These are phyloP conservation scores for Branchinecta lindahli DNA, from an alignment of 1,140 invertebrate species.

Conservation along the genomic window DNA sequence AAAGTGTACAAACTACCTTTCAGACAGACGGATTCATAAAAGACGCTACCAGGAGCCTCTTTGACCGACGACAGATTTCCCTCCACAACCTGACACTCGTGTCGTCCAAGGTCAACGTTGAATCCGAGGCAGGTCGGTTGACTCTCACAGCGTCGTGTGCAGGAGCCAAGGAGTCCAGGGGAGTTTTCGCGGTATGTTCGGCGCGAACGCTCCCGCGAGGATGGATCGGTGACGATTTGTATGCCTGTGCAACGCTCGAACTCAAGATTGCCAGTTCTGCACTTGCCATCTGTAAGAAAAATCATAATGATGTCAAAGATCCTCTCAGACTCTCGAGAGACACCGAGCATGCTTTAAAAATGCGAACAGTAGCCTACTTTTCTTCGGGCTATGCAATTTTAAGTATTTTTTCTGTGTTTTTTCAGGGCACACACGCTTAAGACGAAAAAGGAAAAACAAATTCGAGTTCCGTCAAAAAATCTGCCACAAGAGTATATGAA, in stretches of 20 bases:
- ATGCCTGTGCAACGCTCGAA: slow-evolving; percentile 33
- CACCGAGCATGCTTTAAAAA: too few relatives aligned
- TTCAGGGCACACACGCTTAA: too few relatives aligned
- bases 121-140: slow-evolving; percentile 32
- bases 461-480: too few relatives aligned
- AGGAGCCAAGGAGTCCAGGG: slow-evolving; percentile 32
- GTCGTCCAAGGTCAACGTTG: slow-evolving; percentile 33
- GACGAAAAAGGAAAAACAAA: too few relatives aligned
- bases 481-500: too few relatives aligned
- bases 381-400: too few relatives aligned
- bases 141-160: slow-evolving; percentile 29
- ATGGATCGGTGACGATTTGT: slow-evolving; percentile 28
- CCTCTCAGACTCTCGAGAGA: too few relatives aligned
- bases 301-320: not conserved
- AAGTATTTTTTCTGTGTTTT: too few relatives aligned
- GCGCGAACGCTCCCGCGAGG: slow-evolving; percentile 26
- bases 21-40: slow-evolving; percentile 35
- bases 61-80: slow-evolving; percentile 25
- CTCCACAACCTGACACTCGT: slow-evolving; percentile 32
- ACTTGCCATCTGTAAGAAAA: slow-evolving; percentile 24
- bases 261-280: slow-evolving; percentile 28
- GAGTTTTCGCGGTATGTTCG: slow-evolving; percentile 26
- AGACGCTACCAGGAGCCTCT: slow-evolving; percentile 31
- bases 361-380: too few relatives aligned
- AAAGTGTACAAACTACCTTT: slow-evolving; percentile 24